Evolutionary conservation across 2,113 vertebrate species (phyloP).

Genomic region (Zosterops hypoxanthus): DNA sequence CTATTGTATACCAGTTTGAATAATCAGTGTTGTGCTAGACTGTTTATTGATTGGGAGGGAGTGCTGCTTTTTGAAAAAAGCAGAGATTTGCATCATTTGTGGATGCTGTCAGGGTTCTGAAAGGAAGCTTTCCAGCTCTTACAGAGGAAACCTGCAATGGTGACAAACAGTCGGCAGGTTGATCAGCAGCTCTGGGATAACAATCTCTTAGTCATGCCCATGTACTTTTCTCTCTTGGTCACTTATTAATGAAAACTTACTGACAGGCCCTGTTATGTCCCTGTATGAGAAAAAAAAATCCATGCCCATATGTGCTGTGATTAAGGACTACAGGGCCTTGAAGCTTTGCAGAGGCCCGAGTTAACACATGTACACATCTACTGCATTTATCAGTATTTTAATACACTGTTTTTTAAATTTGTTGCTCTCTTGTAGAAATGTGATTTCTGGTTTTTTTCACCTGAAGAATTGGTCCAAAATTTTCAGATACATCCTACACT

Average conservation of each 20-base stretch:
- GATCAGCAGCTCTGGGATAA: neutral
- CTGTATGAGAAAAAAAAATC: neutral
- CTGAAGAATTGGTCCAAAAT: neutral
- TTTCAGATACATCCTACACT: neutral
- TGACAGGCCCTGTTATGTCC: neutral
- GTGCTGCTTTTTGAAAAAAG: neutral
- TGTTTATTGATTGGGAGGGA: neutral
- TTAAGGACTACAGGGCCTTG: neutral
- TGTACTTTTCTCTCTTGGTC: neutral
- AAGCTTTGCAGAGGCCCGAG: neutral
- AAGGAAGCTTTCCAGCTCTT: neutral
- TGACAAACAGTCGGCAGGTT: neutral
- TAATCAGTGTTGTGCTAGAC: neutral
- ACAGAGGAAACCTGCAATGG: rapidly evolving
- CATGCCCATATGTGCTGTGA: neutral
- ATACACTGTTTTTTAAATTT: neutral
- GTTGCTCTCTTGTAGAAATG: neutral
- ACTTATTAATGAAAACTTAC: neutral
- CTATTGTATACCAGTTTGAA: neutral
- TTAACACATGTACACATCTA: neutral
- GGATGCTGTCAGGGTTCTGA: neutral
- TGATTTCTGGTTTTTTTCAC: rapidly evolving
- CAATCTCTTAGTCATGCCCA: neutral
- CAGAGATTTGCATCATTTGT: neutral
- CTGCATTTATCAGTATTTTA: neutral